These are phyloP conservation scores for Chlorospingus semifuscus DNA, from an alignment of 2,797 vertebrate species.

Conservation along the genomic window DNA sequence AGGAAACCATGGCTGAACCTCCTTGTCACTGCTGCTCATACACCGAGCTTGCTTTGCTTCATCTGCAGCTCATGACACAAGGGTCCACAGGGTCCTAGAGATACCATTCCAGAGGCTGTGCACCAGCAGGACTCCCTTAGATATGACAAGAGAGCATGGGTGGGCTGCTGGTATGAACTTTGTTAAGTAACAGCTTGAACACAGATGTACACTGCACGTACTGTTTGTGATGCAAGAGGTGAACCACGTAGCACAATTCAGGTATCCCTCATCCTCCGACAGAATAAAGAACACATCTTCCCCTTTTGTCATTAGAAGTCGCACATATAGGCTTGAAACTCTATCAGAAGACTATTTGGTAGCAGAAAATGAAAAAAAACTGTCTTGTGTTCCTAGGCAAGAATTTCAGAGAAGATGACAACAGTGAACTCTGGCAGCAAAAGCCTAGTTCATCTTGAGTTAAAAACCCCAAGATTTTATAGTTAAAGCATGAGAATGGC, in stretches of 20 bases:
- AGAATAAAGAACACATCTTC: neutral
- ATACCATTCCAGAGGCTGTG: neutral
- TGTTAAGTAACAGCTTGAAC: neutral
- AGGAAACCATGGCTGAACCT: neutral
- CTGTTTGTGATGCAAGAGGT: fast-evolving
- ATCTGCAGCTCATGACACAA: neutral
- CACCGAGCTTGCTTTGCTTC: neutral
- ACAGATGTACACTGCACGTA: neutral
- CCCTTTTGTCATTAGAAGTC: neutral
- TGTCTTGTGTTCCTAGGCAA: neutral
- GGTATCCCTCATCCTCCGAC: neutral
- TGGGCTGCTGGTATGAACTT: neutral
- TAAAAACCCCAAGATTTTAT: neutral
- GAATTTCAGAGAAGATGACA: neutral
- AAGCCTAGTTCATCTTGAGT: neutral
- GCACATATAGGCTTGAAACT: neutral
- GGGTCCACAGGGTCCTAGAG: neutral
- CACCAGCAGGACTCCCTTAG: neutral
- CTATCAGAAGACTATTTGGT: neutral
- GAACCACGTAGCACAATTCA: fast-evolving
- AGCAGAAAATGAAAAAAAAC: neutral
- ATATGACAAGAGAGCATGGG: fast-evolving
- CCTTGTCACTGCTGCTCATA: neutral
- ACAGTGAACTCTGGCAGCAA: neutral
- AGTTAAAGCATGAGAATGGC: neutral